Conservation (phyloP, 2,888 invertebrate genomes). For the Venusia cambrica region DNA sequence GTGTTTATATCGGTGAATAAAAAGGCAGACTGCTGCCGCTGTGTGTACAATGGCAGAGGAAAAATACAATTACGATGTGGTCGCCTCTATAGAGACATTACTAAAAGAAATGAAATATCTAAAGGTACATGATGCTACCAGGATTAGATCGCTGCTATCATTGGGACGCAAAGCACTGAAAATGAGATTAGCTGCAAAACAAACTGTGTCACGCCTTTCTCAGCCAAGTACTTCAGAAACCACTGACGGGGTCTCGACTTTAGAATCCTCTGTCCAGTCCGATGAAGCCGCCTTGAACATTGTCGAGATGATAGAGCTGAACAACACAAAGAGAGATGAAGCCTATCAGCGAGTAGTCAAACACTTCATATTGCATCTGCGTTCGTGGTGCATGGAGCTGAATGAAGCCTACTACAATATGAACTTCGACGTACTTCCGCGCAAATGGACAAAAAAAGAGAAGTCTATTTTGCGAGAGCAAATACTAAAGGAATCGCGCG, state of each 20-base stretch:
- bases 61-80: background rate
- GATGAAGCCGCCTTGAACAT: background rate
- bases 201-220: too few relatives aligned
- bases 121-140: background rate
- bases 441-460: slow-evolving; percentile 8
- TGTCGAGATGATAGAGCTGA: too few relatives aligned
- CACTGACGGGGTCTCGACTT: too few relatives aligned
- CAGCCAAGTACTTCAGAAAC: too few relatives aligned
- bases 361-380: slow-evolving; percentile 1
- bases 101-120: background rate
- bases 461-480: background rate
- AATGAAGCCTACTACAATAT: slow-evolving; percentile 6
- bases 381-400: slow-evolving; percentile 6
- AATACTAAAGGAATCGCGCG: slow-evolving; percentile 7
- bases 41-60: background rate
- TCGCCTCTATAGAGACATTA: background rate
- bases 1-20: background rate
- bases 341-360: background rate
- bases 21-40: background rate
- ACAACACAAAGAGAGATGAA: background rate
- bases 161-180: background rate
- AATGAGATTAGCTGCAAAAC: too few relatives aligned
- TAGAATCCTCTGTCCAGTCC: too few relatives aligned
- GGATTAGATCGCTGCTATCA: background rate
- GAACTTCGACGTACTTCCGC: slow-evolving; percentile 4